phyloP scores from a whole-genome alignment of 1,140 invertebrate species.

The Dendrolimus punctatus region DNA sequence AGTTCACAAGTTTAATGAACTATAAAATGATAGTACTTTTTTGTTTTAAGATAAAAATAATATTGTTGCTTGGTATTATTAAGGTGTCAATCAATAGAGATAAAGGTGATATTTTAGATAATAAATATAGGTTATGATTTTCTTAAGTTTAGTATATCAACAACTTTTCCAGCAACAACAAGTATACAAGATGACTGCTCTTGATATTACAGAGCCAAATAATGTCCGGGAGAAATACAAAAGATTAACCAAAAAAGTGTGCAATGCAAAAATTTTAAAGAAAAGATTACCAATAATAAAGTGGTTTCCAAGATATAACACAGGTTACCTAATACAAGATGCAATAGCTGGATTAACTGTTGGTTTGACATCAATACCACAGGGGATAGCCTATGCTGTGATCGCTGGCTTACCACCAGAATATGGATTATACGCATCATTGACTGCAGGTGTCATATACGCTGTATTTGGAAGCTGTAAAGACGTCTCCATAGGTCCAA shows the following conservation, averaged over 20 bases:
- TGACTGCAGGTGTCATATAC: constrained; percentile 91
- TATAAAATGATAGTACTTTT: too few species aligned
- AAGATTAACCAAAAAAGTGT: constrained; percentile 35
- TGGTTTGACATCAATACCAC: constrained; percentile 87
- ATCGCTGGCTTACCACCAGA: constrained; percentile 79
- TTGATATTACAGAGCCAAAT: neutral
- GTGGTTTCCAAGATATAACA: constrained; percentile 80
- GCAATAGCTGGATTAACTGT: constrained; percentile 85
- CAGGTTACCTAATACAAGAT: constrained; percentile 75
- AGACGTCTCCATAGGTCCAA: constrained; percentile 88
- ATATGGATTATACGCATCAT: constrained; percentile 89
- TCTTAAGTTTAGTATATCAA: too few species aligned
- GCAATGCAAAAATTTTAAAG: constrained; percentile 55
- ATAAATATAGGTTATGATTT: too few species aligned
- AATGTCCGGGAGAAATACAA: constrained; percentile 10
- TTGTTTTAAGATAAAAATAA: too few species aligned
- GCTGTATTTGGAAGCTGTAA: constrained; percentile 90
- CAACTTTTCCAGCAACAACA: neutral
- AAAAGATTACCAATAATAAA: constrained; percentile 74
- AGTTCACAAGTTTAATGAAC: too few species aligned
- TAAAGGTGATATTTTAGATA: too few species aligned
- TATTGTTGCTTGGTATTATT: too few species aligned
- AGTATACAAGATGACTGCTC: neutral
- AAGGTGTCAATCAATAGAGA: too few species aligned
- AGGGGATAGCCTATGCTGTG: constrained; percentile 87